Conservation (phyloP, 2,797 vertebrate genomes). For the Clarias fuscus region DNA sequence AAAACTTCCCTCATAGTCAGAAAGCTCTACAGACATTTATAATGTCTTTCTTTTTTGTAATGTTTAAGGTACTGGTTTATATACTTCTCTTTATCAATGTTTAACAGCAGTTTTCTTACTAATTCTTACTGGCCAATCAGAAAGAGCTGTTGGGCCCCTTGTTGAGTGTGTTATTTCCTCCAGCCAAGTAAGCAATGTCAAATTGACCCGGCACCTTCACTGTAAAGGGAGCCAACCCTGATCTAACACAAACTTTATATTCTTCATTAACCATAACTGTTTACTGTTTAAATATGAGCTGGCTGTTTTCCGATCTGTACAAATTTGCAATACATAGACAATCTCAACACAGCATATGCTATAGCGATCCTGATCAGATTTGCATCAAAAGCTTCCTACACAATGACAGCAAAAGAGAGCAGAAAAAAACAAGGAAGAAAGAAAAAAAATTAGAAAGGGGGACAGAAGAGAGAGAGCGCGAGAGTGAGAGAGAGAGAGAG, state of each 20-base stretch:
- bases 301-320: background rate
- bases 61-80: no score
- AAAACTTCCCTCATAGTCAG: no score
- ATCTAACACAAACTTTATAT: no score
- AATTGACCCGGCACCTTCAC: background rate
- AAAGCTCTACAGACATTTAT: no score
- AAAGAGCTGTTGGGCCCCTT: no score
- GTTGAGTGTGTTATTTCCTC: no score
- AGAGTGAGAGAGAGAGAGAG: conserved; percentile 10
- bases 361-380: background rate
- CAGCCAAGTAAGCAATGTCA: no score
- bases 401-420: conserved; percentile 5
- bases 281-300: background rate
- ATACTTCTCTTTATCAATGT: no score
- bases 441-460: conserved; percentile 13
- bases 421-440: background rate
- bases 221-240: background rate
- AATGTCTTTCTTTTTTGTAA: no score
- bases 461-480: conserved; percentile 5
- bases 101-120: no score
- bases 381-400: background rate
- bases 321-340: background rate
- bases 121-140: no score
- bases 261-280: background rate
- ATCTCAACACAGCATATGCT: background rate